These are phyloP conservation scores for Volucella inanis DNA, from an alignment of 2,888 invertebrate species.

Conservation along the genomic window DNA sequence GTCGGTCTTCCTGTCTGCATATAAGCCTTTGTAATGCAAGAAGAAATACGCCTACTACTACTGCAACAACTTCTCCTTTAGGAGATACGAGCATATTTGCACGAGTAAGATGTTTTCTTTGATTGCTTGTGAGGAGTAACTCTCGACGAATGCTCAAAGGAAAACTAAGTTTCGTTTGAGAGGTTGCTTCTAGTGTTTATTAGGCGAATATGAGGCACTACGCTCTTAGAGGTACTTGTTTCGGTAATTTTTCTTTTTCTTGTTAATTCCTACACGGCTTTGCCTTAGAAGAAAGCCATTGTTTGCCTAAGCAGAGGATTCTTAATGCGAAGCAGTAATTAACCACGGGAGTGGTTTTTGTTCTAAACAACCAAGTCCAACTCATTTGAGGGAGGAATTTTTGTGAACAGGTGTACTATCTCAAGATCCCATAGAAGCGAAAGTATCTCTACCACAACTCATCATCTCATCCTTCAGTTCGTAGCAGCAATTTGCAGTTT, in stretches of 20 bases:
- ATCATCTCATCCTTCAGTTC: too few species aligned
- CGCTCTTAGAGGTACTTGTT: conserved; percentile 3
- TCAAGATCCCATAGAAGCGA: conserved; percentile 15
- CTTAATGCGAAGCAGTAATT: too few species aligned
- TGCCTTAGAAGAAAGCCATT: neutral
- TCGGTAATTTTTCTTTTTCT: neutral
- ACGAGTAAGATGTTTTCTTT: conserved; percentile 4
- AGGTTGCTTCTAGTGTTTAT: conserved; percentile 13
- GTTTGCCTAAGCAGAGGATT: too few species aligned
- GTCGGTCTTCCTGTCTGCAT: neutral
- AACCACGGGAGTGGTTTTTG: too few species aligned
- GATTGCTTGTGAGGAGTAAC: conserved; percentile 1
- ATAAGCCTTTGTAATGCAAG: conserved; percentile 29
- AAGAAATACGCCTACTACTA: conserved; percentile 1
- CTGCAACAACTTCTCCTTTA: neutral
- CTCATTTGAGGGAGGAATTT: neutral
- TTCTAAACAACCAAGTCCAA: neutral
- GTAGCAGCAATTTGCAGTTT: too few species aligned
- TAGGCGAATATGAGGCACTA: neutral
- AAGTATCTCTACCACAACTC: too few species aligned
- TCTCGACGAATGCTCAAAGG: conserved; percentile 30
- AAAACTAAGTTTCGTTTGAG: conserved; percentile 9
- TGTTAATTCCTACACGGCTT: neutral
- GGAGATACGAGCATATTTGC: conserved; percentile 4
- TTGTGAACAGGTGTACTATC: conserved; percentile 33